Base-by-base conservation (phyloP, 2,888 invertebrate genomes). In the Agrilus biguttatus region DNA sequence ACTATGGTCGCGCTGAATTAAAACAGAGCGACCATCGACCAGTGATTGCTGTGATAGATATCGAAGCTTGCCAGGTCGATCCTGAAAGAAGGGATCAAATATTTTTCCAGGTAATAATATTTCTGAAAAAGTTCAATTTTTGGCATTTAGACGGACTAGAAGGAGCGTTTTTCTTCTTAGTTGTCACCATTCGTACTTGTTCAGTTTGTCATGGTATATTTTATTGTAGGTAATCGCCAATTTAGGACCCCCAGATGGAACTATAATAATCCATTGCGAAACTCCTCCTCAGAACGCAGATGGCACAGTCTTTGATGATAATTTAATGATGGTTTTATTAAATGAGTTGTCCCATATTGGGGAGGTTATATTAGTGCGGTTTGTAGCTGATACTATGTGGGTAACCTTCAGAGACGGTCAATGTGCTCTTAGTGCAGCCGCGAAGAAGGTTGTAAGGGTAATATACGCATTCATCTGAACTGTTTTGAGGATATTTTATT, bases 21-120 rank as follows among this genome's bases (percentile, higher is more conserved):
- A 96, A 95, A 62, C 95, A 95, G 62, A 95, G 95, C 59, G 96
- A 97, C 67, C 96, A 97, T 69, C 77, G 97, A 45, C 97, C 98
- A 2, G 96, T 98, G 1, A 82, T 91, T 52, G 91, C 88, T 0
- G 77, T 92, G 45, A 76, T 96, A 53, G 91, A 93, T 65, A 72
- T 92, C 10, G 90, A 95, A 60, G 81, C 89, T 4, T 73, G 84
- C 51, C 79, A 79, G 59, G 83, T 95, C 1, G 82, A 90, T 58
- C 74, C 78, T 39, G 75, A 78, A 13, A 78, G 79, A 56, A 77
- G 92, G 44, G 78, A 85, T 57, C 70, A 74, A 53, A 83, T 91
- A 2, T 89, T 96, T 59, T 79, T 83, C 57, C 62, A 66, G 51
- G 28, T 28, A 28, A 10, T 23, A 23, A 23, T 23, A 5, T 23